Evolutionary conservation across 2,113 vertebrate genomes (phyloP), one percentile per base, ranked within the genome.

Genomic region (Brachypteracias leptosomus): DNA sequence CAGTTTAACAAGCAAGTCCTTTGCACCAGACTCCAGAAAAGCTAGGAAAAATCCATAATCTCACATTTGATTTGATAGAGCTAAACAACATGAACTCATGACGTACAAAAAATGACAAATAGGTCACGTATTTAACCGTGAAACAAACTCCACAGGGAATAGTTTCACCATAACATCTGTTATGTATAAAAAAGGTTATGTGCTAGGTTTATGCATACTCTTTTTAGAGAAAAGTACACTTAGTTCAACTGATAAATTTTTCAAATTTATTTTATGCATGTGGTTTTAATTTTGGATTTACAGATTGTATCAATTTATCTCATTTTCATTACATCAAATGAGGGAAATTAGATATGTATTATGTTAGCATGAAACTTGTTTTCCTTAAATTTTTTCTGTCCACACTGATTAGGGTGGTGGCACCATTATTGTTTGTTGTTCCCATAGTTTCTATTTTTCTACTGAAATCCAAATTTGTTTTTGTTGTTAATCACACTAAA

Each of bases 41-140:
- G 24, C 42, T 31, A 77, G 11, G 17, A 66, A 66, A 62, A 81
- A 90, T 35, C 25, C 51, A 58, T 38, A 54, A 21, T 42, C 72
- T 88, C 29, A 71, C 20, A 89, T 89, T 76, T 62, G 35, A 75
- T 81, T 71, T 84, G 65, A 78, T 4, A 68, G 57, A 71, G 19
- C 28, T 86, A 74, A 80, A 74, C 18, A 67, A 65, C 16, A 40
- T 28, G 40, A 87, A 71, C 59, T 72, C 2, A 3, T 75, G 90
- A 77, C 85, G 93, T 42, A 85, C 19, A 35, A 84, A 93, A 84
- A 86, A 95, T 71, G 88, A 95, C 76, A 94, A 94, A 90, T 3
- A 94, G 83, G 70, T 84, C 83, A 93, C 7, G 35, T 74, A 92
- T 73, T 47, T 93, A 84, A 62, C 74, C 88, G 44, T 58, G 70